Base-by-base conservation (phyloP, 2,888 invertebrate species). In the Elaeidobius kamerunicus region DNA sequence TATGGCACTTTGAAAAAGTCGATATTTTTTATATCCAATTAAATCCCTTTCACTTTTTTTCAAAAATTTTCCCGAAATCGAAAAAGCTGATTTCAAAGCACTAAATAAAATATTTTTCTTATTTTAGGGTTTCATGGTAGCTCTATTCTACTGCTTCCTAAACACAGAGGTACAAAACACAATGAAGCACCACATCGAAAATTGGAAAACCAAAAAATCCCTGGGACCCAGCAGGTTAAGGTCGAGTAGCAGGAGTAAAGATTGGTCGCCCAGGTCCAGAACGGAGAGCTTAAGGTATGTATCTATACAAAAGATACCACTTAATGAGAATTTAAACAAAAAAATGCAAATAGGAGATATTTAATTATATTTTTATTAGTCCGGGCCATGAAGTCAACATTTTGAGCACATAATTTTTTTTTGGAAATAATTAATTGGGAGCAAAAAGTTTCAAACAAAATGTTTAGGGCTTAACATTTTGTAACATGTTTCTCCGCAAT, bases 101-200 rank as follows among this genome's bases (percentile, higher is more conserved):
- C 12, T 23, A 14, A 11, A 27, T 9, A 27, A 27, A 27, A 27
- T 27, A 5, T 27, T 27, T 27, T 40, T 59, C 56, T 58, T 46
- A 50, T 74, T 74, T 2, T 74, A 94, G 93, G 94, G 94, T 55
- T 86, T 93, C 67, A 86, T 86, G 44, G 92, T 94, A 56, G 90
- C 94, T 2, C 75, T 93, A 54, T 88, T 93, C 75, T 94, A 92
- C 76, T 94, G 94, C 73, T 94, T 94, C 75, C 81, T 93, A 65
- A 94, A 94, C 75, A 88, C 90, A 3, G 94, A 94, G 73, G 93
- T 94, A 4, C 85, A 89, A 41, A 89, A 89, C 70, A 85, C 91
- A 1, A 77, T 93, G 60, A 79, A 86, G 19, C 89, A 92, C 72
- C 90, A 89, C 67, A 82, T 89, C 65, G 83, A 84, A 58, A 79